Evolutionary conservation across 2,888 invertebrate genomes (phyloP).

Genomic region (Pandemis cinnamomeana): DNA sequence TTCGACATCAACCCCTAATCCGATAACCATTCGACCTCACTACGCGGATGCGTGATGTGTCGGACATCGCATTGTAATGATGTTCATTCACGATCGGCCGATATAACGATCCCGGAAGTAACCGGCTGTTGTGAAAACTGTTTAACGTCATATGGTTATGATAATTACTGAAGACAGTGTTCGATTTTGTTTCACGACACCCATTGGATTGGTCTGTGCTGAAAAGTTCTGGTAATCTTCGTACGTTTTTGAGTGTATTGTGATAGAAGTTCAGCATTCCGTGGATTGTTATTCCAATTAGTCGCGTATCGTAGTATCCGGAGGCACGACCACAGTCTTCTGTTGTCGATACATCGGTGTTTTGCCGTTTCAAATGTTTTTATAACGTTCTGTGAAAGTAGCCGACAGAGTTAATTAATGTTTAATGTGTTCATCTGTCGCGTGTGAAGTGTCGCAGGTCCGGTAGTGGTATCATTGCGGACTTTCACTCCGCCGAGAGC

Average conservation of each 20-base stretch:
- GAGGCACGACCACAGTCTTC: slow-evolving; percentile 46
- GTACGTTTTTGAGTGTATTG: slow-evolving; percentile 30
- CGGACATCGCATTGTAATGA: slow-evolving; percentile 68
- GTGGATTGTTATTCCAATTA: slow-evolving; percentile 40
- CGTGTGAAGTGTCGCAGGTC: slow-evolving; percentile 63
- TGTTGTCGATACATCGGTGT: slow-evolving; percentile 42
- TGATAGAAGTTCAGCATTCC: slow-evolving; percentile 27
- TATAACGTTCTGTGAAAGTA: slow-evolving; percentile 62
- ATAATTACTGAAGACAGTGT: slow-evolving; percentile 74
- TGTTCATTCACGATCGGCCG: slow-evolving; percentile 74
- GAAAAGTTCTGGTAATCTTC: slow-evolving; percentile 24
- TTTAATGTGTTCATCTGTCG: slow-evolving; percentile 61
- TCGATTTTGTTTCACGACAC: slow-evolving; percentile 53
- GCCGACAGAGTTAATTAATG: slow-evolving; percentile 62
- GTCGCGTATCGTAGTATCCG: slow-evolving; percentile 47
- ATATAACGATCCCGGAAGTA: slow-evolving; percentile 82
- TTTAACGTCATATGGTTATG: slow-evolving; percentile 78
- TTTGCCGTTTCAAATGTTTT: slow-evolving; percentile 51
- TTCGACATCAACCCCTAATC: slow-evolving; percentile 49
- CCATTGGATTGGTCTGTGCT: slow-evolving; percentile 45
- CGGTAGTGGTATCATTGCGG: slow-evolving; percentile 60
- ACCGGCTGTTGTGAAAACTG: slow-evolving; percentile 70
- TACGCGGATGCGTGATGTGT: slow-evolving; percentile 54
- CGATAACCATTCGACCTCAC: slow-evolving; percentile 47
- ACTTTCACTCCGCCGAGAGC: slow-evolving; percentile 75